Evolutionary conservation across 2,113 vertebrate species (phyloP), one percentile per base, ranked within the genome.

Genomic region (Osmerus mordax): DNA sequence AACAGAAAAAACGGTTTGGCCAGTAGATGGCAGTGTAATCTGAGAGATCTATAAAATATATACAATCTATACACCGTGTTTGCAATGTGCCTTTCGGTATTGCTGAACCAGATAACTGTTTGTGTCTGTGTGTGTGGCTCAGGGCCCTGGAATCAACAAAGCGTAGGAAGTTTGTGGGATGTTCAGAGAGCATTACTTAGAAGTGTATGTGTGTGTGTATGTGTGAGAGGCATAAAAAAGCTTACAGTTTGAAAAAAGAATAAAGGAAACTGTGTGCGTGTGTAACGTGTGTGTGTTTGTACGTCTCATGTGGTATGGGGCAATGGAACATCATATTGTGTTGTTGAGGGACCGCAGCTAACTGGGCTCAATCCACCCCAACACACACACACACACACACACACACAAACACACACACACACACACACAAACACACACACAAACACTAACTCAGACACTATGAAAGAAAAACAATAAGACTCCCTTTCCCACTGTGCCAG

Each of bases 301-400:
- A 41, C 16, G n/a, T 66, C 73, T 81, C 72, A 74, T 90, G 88
- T 65, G 78, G 86, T 87, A 72, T 78, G 78, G 69, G 78, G 83
- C 81, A 87, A 87, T 80, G 79, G 77, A 83, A 87, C 88, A 78
- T 87, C 85, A 87, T 85, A 85, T 81, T 90, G 85, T 87, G 83
- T 83, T 73, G 78, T 69, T 65, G 81, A 84, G 76, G 73, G 70
- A 76, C 74, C 76, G 63, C 71, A 29, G 47, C 25, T 21, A 15
- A 73, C 79, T 82, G 86, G 81, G 70, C 72, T 81, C 79, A 58
- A 78, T 82, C 83, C 3, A 25, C 80, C 80, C 15, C 69, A 65
- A 74, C 75, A 69, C 73, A 67, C 74, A 81, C 67, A 69, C 73
- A 67, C 74, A 81, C 67, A 65, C 68, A 67, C 75, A 72, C 66